Conservation (phyloP, 2,888 invertebrate genomes). For the Pasiphila rectangulata region DNA sequence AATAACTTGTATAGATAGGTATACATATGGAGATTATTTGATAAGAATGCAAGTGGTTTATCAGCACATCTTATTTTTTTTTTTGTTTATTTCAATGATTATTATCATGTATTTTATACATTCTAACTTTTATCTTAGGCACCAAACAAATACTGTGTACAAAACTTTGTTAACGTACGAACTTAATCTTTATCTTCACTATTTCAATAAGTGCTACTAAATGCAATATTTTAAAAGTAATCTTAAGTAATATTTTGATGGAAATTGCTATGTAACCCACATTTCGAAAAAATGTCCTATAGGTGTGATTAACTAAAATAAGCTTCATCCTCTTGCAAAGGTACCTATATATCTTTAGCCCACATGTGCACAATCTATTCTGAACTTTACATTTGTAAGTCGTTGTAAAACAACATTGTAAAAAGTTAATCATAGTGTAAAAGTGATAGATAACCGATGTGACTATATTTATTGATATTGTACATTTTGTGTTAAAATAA, state of each 20-base stretch:
- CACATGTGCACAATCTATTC: conserved; percentile 30
- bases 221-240: neutral
- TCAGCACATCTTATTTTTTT: neutral
- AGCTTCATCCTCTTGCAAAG: too few relatives aligned
- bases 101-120: neutral
- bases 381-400: conserved; percentile 24
- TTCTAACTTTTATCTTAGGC: neutral
- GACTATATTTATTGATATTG: conserved; percentile 79
- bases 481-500: conserved; percentile 80
- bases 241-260: neutral
- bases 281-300: too few relatives aligned
- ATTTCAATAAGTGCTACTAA: too few relatives aligned
- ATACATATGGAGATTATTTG: neutral
- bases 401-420: conserved; percentile 70
- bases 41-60: neutral
- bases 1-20: neutral
- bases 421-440: conserved; percentile 61
- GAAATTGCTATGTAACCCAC: neutral
- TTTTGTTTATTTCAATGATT: neutral
- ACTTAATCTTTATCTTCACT: neutral
- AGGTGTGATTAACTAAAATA: too few relatives aligned
- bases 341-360: conserved; percentile 6
- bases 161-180: neutral
- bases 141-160: neutral
- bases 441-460: conserved; percentile 70